Conservation (phyloP, 1,140 invertebrate genomes). For the Calosoma granatense region DNA sequence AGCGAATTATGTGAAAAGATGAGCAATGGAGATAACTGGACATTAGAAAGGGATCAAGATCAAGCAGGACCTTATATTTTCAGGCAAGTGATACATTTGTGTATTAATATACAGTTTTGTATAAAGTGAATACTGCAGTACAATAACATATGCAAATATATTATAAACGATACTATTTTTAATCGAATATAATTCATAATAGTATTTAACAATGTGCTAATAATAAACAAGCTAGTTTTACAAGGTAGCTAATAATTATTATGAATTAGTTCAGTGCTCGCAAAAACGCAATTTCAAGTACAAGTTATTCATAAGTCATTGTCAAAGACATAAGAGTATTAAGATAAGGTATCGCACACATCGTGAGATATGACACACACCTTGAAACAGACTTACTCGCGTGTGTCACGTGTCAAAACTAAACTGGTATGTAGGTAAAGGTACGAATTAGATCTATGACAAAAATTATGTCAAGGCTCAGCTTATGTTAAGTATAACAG, state of each 20-base stretch:
- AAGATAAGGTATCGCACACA: not conserved
- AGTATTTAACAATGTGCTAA: too few relatives aligned
- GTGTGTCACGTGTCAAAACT: not conserved
- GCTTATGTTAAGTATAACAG: not conserved
- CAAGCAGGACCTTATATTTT: constrained; percentile 68
- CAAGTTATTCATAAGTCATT: not conserved
- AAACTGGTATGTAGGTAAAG: not conserved
- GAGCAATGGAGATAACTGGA: constrained; percentile 49
- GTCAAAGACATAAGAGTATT: not conserved
- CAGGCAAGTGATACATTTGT: constrained; percentile 39
- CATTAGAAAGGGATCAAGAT: constrained; percentile 66
- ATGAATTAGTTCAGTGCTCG: too few relatives aligned
- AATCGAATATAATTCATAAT: too few relatives aligned
- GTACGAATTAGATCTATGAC: not conserved
- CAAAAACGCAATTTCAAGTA: not conserved
- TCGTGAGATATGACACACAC: too few relatives aligned
- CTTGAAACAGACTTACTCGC: too few relatives aligned
- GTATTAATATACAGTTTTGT: too few relatives aligned
- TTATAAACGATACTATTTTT: too few relatives aligned
- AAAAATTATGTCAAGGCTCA: not conserved
- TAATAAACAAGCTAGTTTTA: too few relatives aligned
- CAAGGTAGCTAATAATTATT: too few relatives aligned
- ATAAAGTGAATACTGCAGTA: too few relatives aligned
- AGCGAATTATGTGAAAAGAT: constrained; percentile 53
- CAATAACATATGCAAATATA: too few relatives aligned